phyloP scores from a whole-genome alignment of 2,888 invertebrate species.

The Phyto melanocephala region DNA sequence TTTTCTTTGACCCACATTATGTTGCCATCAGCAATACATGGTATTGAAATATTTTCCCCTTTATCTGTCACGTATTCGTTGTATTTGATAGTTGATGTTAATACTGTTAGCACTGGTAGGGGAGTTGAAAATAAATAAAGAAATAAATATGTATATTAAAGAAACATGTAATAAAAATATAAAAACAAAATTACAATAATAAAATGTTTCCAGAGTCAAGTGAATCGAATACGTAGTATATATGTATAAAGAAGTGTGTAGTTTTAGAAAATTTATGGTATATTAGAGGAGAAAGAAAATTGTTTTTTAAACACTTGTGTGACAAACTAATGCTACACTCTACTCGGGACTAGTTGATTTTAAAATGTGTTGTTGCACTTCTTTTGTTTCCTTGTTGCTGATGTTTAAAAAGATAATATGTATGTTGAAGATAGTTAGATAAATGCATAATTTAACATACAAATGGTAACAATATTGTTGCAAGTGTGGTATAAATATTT shows the following conservation, averaged over 20 bases:
- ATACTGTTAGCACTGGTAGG: constrained; percentile 76
- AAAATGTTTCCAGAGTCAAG: constrained; percentile 4
- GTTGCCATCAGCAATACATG: constrained; percentile 76
- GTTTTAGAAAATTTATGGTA: constrained; percentile 25
- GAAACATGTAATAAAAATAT: not conserved
- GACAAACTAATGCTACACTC: not conserved
- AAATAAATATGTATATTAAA: constrained; percentile 15
- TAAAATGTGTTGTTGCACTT: not conserved
- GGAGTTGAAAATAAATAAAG: not conserved
- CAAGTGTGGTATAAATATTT: constrained; percentile 20
- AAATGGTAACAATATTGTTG: not conserved
- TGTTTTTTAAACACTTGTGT: not conserved
- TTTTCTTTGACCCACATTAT: constrained; percentile 78
- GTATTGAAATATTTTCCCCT: constrained; percentile 78
- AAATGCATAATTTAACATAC: not conserved
- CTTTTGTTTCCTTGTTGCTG: no score
- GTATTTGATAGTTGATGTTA: constrained; percentile 78
- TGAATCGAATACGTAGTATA: not conserved
- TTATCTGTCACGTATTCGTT: constrained; percentile 78
- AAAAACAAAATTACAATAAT: constrained; percentile 14
- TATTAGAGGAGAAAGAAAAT: not conserved
- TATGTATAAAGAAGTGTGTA: not conserved
- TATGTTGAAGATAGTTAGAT: not conserved
- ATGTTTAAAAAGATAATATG: no score
- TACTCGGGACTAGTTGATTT: not conserved